These are phyloP conservation scores for Drosophila lutescens DNA, from an alignment of 2,888 invertebrate species.

Conservation along the genomic window DNA sequence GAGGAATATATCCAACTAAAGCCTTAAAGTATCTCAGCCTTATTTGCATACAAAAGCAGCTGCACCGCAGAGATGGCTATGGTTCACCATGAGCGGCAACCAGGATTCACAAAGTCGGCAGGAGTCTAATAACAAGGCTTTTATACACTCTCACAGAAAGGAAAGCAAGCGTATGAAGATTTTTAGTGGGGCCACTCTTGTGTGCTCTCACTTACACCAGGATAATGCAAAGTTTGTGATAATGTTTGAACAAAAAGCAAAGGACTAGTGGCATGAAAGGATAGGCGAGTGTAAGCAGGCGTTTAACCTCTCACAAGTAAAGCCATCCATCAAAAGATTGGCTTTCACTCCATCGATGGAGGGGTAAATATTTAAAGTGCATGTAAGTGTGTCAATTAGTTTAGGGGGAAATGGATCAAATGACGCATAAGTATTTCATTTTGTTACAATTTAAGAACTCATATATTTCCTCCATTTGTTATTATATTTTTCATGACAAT, in stretches of 20 bases:
- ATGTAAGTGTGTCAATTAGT: constrained; percentile 6
- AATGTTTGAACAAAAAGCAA: constrained; percentile 40
- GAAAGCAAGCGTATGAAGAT: neutral
- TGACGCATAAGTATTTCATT: neutral
- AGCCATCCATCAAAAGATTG: constrained; percentile 40
- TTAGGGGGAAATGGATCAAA: constrained; percentile 1
- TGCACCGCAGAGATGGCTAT: constrained; percentile 20
- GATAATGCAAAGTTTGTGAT: constrained; percentile 43
- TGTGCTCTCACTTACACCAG: constrained; percentile 25
- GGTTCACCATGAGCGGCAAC: constrained; percentile 50
- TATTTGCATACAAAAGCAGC: constrained; percentile 41
- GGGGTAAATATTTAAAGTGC: constrained; percentile 25
- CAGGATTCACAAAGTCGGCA: constrained; percentile 37
- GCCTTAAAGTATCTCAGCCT: constrained; percentile 14
- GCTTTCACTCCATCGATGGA: constrained; percentile 21
- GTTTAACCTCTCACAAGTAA: constrained; percentile 37
- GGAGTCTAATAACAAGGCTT: constrained; percentile 62
- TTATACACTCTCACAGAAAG: constrained; percentile 9
- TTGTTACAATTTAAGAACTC: neutral
- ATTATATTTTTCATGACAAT: too few relatives aligned
- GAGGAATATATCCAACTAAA: constrained; percentile 35
- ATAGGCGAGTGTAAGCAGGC: constrained; percentile 29
- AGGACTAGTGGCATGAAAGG: constrained; percentile 19
- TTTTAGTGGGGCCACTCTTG: constrained; percentile 9
- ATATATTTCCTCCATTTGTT: too few relatives aligned